Conservation (phyloP, 2,797 vertebrate genomes). For the Notolabrus celidotus region DNA sequence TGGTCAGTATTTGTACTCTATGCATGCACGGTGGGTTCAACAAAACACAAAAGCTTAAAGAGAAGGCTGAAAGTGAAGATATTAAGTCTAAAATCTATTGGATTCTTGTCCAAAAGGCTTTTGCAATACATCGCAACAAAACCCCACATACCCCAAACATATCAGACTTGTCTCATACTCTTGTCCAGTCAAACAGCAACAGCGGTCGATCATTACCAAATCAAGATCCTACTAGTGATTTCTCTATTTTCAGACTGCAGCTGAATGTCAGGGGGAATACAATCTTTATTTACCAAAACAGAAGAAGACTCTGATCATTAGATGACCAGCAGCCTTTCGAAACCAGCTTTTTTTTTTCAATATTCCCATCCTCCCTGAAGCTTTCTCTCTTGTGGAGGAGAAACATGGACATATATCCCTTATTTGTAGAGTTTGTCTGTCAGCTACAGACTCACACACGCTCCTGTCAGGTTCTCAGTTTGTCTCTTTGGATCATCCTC, state of each 20-base stretch:
- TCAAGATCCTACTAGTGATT: slow-evolving; percentile 24
- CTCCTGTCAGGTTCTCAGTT: slow-evolving; percentile 5
- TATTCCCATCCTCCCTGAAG: neutral
- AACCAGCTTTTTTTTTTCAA: neutral
- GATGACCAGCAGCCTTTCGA: neutral
- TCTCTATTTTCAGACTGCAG: slow-evolving; percentile 8
- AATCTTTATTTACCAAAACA: neutral
- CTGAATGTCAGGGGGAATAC: slow-evolving; percentile 6
- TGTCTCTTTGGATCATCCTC: neutral
- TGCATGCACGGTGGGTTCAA: no score
- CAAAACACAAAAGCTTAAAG: neutral
- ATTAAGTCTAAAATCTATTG: neutral
- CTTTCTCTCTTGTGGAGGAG: neutral
- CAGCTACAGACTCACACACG: neutral
- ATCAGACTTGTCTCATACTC: neutral
- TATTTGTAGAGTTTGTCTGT: neutral
- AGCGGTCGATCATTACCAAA: neutral
- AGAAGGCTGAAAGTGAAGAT: neutral
- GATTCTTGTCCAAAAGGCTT: neutral
- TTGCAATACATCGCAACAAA: neutral
- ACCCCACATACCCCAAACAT: neutral
- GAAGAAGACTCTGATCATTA: neutral
- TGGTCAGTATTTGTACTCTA: no score
- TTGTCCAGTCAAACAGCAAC: neutral
- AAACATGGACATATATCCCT: neutral